Evolutionary conservation across 53 echinoderm and acorn worm genomes (phyloP).

Genomic region (Stichopus horrens): DNA sequence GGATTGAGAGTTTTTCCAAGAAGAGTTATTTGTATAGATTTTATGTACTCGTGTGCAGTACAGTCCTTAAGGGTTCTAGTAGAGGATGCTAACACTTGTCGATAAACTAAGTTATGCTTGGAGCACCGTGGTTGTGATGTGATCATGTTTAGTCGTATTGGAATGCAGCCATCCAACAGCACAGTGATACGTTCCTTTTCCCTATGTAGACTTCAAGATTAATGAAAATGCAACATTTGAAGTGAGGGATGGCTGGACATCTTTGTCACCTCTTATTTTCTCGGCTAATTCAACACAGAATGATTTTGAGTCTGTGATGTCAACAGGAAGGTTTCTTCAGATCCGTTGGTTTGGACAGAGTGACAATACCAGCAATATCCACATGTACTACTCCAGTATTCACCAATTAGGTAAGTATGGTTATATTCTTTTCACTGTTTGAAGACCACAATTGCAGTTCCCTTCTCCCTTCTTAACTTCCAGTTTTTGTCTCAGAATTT

Average conservation of each 20-base stretch:
- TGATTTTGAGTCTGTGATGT: slow-evolving; percentile 30
- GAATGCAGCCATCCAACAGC: not conserved
- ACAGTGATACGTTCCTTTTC: not conserved
- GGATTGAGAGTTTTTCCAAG: not conserved
- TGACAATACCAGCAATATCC: slow-evolving; percentile 42
- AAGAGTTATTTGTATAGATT: not conserved
- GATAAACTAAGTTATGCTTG: not conserved
- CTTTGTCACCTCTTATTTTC: slow-evolving; percentile 53
- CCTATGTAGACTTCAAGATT: slow-evolving; percentile 11
- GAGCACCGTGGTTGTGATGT: not conserved
- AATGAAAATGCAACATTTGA: slow-evolving; percentile 47
- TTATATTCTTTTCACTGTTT: not conserved
- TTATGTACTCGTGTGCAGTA: not conserved
- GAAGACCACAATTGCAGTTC: too few species aligned
- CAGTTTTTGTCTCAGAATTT: too few species aligned
- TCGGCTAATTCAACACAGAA: not conserved
- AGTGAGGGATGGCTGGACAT: slow-evolving; percentile 70
- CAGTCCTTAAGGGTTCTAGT: slow-evolving; percentile 1
- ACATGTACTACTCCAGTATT: slow-evolving; percentile 64
- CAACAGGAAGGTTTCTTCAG: slow-evolving; percentile 54
- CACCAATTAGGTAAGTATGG: slow-evolving; percentile 55
- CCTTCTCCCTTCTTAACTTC: too few species aligned
- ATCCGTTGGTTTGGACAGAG: slow-evolving; percentile 67
- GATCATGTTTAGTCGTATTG: not conserved
- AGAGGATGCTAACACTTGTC: not conserved